Base-by-base conservation (phyloP, 1,140 invertebrate genomes). In the Reticulitermes speratus region DNA sequence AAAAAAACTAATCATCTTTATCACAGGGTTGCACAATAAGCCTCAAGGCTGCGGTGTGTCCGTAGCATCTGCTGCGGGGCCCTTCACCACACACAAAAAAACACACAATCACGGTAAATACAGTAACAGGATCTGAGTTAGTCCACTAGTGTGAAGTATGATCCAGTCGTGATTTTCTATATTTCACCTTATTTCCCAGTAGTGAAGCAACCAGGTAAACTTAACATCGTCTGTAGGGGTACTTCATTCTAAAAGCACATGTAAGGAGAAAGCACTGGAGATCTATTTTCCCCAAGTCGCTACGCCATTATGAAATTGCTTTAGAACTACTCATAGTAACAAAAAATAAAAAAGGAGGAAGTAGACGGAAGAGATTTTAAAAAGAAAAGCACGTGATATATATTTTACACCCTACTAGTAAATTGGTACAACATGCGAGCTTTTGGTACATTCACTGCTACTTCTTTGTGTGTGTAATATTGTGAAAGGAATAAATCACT, bases 231-330 rank as follows among this genome's bases (percentile, higher is more conserved):
- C 65, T 75, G 65, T 14, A 75, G 25, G 65, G 52, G 65, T 30
- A 65, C n/a, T 75, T 75, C 65, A 75, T 75, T 65, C 16, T 65
- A 8, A n/a, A 19, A 65, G 25, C 14, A 65, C 59, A 65, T 65
- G 59, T 65, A 25, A 21, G 14, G 59, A 8, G 59, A 48, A 48
- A 48, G 45, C 14, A 16, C 45, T 48, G 45, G 16, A 65, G 59
- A 65, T 23, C 8, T 65, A 65, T 65, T 65, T 65, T 65, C 59
- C 59, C 59, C 14, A 65, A 25, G 59, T 65, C 16, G 59, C 59
- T 65, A n/a, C 65, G 65, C 65, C 25, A 75, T 75, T 75, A 75
- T 30, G 65, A 75, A 75, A 75, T 75, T 75, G 65, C 65, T 75
- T 30, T 75, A 30, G 65, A 75, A 30, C 65, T 75, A 25, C 65